phyloP scores from a whole-genome alignment of 2,888 invertebrate genomes.

The Drosophila formosana region DNA sequence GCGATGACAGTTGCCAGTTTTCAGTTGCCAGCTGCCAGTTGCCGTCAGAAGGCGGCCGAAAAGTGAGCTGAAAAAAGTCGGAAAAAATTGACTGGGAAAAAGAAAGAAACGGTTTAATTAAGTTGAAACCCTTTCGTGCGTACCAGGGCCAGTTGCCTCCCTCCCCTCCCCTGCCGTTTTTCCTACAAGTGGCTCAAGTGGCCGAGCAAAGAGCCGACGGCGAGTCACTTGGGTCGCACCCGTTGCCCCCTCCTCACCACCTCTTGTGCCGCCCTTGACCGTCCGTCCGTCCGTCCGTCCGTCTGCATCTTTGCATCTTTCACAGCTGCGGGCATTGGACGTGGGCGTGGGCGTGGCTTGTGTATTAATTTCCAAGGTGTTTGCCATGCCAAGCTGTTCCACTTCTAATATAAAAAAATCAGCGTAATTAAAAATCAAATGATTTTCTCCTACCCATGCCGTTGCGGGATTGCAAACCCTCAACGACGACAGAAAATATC shows the following conservation, averaged over 20 bases:
- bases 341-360: constrained; percentile 14
- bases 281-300: neutral
- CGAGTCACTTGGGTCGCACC: constrained; percentile 57
- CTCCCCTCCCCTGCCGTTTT: neutral
- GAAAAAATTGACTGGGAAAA: constrained; percentile 32
- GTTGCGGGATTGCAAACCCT: constrained; percentile 18
- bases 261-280: neutral
- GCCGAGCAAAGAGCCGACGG: constrained; percentile 56
- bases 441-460: constrained; percentile 53
- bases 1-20: constrained; percentile 69
- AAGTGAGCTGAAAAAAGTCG: constrained; percentile 21
- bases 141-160: constrained; percentile 38
- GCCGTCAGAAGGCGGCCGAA: constrained; percentile 49
- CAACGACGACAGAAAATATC: constrained; percentile 70
- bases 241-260: neutral
- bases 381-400: constrained; percentile 75
- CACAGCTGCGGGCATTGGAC: constrained; percentile 52
- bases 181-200: constrained; percentile 69
- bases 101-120: constrained; percentile 75
- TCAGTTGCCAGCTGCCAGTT: constrained; percentile 44
- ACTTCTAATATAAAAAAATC: constrained; percentile 74
- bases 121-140: constrained; percentile 81
- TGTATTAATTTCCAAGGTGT: constrained; percentile 78
- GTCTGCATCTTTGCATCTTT: constrained; percentile 46
- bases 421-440: constrained; percentile 81